Evolutionary conservation across 2,888 invertebrate species (phyloP), one percentile per base, ranked within the genome.

Genomic region (Drosophila paucipuncta): DNA sequence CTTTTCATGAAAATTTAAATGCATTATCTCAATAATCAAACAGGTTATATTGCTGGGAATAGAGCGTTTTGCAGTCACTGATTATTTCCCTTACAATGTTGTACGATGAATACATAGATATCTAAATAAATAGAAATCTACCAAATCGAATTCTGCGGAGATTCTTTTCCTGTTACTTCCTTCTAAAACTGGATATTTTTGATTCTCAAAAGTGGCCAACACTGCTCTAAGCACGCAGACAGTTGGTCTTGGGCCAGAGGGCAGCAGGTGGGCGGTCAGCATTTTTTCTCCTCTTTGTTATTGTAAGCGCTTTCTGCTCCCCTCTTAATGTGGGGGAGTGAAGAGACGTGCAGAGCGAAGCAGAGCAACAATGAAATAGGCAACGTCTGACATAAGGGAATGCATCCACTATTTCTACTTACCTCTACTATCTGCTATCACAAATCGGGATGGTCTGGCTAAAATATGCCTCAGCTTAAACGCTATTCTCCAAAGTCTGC

Each of bases 361-460:
- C 81, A 57, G 50, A 28, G 71, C 70, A 35, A 30, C 68, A 81
- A 52, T 78, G 60, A 81, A 78, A 81, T 68, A 78, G 82, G 64
- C 81, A 78, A 78, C 82, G 67, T 59, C 78, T 72, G 58, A 72
- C 62, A 78, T 64, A 41, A 43, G 59, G 82, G 78, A 81, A 78
- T 81, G 71, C 58, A 58, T 71, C 63, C 39, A 69, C 53, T 39
- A 22, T 33, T 59, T 54, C 30, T 28, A 33, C 59, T 39, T 55
- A 39, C 63, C 18, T 31, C 41, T 28, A 25, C 61, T 30, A 37
- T 16, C 16, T 25, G 16, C 57, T 28, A 49, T 41, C 37, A 30
- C 61, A 57, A 25, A 57, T 62, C 28, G 50, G 57, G 31, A 9
- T 53, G 53, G 58, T 39, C 61, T 65, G 55, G 52, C 62, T 28